Evolutionary conservation across 1,140 invertebrate genomes (phyloP).

Genomic region (Drosophila pandora): DNA sequence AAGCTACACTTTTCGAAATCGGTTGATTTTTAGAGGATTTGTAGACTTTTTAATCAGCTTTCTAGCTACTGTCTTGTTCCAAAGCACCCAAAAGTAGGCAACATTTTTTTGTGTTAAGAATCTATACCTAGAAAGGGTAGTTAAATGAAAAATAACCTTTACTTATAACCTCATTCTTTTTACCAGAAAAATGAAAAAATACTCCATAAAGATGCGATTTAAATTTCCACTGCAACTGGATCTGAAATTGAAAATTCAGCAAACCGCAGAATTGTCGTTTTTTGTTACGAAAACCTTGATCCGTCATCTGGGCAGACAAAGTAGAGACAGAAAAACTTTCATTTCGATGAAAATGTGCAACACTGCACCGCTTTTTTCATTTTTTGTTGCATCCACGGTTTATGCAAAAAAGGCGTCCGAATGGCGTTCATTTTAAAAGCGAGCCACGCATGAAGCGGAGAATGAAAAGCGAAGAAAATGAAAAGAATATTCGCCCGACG

Average conservation of each 20-base stretch:
- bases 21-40: no score
- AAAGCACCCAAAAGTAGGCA: no score
- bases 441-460: conserved; percentile 47
- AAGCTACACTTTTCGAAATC: no score
- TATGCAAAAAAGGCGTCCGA: conserved; percentile 35
- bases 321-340: conserved; percentile 30
- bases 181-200: no score
- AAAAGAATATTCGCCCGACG: conserved; percentile 54
- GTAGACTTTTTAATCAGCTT: no score
- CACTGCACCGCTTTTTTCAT: conserved; percentile 24
- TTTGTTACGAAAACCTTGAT: conserved; percentile 28
- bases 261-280: conserved; percentile 1
- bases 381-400: conserved; percentile 20
- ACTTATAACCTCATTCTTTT: no score
- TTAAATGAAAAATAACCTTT: no score
- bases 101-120: no score
- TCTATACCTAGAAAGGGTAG: no score
- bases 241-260: conserved; percentile 11
- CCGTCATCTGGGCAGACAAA: conserved; percentile 14
- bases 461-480: conserved; percentile 20
- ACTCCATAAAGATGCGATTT: neutral
- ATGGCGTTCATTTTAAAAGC: conserved; percentile 40
- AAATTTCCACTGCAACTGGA: conserved; percentile 11
- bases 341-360: conserved; percentile 24
- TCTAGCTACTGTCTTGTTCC: no score